Percentiles rank a stretch among this genome's conserved stretches.
Conservation (phyloP, 2,888 invertebrate genomes). For the Falcaria lacertinaria region DNA sequence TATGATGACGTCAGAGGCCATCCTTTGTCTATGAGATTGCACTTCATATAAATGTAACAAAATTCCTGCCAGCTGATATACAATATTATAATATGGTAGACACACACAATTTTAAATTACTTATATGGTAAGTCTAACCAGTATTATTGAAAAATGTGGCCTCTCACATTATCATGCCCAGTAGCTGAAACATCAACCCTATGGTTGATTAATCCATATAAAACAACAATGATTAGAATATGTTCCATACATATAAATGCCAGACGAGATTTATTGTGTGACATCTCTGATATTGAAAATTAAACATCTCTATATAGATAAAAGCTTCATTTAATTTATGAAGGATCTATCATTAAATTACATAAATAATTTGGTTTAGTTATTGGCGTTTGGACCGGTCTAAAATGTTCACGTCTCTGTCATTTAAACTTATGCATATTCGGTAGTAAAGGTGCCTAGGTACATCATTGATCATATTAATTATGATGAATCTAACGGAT, state of each 20-base stretch:
- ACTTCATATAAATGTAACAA: too few relatives aligned
- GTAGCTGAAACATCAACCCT: neutral
- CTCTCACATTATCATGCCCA: too few relatives aligned
- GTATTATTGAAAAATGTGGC: too few relatives aligned
- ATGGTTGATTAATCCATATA: too few relatives aligned
- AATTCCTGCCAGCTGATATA: too few relatives aligned
- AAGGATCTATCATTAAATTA: constrained; percentile 31
- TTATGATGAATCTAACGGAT: neutral
- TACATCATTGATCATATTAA: too few relatives aligned
- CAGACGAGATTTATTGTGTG: constrained; percentile 32
- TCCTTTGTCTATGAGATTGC: too few relatives aligned
- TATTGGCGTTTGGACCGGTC: constrained; percentile 20
- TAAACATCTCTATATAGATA: constrained; percentile 36
- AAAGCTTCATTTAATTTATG: constrained; percentile 34
- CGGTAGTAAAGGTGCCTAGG: neutral
- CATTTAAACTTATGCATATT: constrained; percentile 19
- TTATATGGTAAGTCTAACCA: too few relatives aligned
- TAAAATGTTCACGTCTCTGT: constrained; percentile 2
- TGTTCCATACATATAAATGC: constrained; percentile 48
- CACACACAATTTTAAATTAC: too few relatives aligned
- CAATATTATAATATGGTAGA: too few relatives aligned
- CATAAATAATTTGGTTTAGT: constrained; percentile 23
- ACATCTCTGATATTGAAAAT: constrained; percentile 25
- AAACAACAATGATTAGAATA: too few relatives aligned
- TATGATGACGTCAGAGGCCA: neutral